These are phyloP conservation scores for Festucalex cinctus DNA, from an alignment of 2,113 vertebrate species.

Conservation along the genomic window DNA sequence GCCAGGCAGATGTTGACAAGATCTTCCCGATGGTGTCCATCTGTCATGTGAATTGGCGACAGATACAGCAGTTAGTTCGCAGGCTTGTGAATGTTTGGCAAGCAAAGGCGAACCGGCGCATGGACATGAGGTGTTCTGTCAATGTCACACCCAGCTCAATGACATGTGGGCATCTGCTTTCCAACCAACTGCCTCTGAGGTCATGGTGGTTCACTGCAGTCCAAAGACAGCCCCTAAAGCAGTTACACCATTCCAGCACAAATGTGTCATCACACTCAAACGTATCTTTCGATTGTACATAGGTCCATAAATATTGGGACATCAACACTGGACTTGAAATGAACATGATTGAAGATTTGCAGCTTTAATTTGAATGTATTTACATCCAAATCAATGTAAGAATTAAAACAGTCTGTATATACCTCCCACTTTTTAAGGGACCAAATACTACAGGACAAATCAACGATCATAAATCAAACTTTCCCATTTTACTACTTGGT, in stretches of 20 bases:
- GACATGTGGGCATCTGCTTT: conserved; percentile 3
- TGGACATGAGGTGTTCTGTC: conserved; percentile 29
- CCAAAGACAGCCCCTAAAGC: background rate
- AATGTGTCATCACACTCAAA: background rate
- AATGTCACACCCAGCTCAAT: conserved; percentile 3
- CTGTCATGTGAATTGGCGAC: conserved; percentile 31
- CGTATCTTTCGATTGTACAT: background rate
- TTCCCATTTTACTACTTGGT: too few species aligned
- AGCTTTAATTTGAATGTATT: too few species aligned
- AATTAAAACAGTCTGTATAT: too few species aligned
- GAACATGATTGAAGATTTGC: too few species aligned
- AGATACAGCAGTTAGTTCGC: conserved; percentile 6
- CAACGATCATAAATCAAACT: too few species aligned
- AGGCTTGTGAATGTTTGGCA: conserved; percentile 30
- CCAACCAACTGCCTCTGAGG: background rate
- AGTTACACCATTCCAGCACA: background rate
- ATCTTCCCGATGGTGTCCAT: conserved; percentile 9
- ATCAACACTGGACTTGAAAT: too few species aligned
- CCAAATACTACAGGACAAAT: too few species aligned
- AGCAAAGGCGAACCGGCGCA: conserved; percentile 1
- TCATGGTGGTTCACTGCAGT: background rate
- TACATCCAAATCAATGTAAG: too few species aligned
- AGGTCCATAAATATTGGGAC: too few species aligned
- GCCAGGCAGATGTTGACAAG: conserved; percentile 1
- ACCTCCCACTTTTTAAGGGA: too few species aligned